Base-by-base conservation (phyloP, 2,888 invertebrate species). In the Drosophila pseudotalamancana region DNA sequence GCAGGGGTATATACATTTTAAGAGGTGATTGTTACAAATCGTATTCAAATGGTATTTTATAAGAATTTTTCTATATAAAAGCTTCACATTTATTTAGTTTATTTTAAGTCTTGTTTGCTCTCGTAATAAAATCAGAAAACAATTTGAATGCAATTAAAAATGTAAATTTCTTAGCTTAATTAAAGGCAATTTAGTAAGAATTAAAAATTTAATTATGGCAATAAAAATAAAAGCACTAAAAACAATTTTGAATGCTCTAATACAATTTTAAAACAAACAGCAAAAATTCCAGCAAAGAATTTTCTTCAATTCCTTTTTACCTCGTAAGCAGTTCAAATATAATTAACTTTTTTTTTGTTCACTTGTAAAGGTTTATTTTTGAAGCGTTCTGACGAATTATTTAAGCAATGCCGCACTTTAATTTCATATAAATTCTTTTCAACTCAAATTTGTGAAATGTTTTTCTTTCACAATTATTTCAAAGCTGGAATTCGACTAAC, bases 401-500 rank as follows among this genome's bases (percentile, higher is more conserved):
- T 32, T 14, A 6, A n/a, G 29, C 18, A n/a, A 19, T 12, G 31
- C 21, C 14, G 51, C 18, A 54, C 19, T 14, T 37, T 1, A 31
- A 55, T 39, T 54, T 23, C 39, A 14, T 14, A 18, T n/a, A 12
- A 18, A 11, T 23, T 29, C 23, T 14, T 34, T 35, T 4, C 16
- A 16, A 23, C 9, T 48, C 23, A 23, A 35, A 35, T 48, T 48
- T 18, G 35, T 16, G 12, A 48, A 48, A 48, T 35, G 23, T 14
- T 42, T 21, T 21, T 23, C 14, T 14, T 25, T 16, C 4, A 27
- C n/a, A 27, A 42, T 27, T n/a, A 42, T 57, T 59, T 57, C 21
- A 57, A 59, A 43, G 57, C 35, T 11, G 27, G 27, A 43, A 57
- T 57, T 59, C 19, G 56, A 32, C 16, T 12, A 8, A 8, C 4